Evolutionary conservation across 2,113 vertebrate genomes (phyloP), one percentile per base, ranked within the genome.

Genomic region (Tyto alba): DNA sequence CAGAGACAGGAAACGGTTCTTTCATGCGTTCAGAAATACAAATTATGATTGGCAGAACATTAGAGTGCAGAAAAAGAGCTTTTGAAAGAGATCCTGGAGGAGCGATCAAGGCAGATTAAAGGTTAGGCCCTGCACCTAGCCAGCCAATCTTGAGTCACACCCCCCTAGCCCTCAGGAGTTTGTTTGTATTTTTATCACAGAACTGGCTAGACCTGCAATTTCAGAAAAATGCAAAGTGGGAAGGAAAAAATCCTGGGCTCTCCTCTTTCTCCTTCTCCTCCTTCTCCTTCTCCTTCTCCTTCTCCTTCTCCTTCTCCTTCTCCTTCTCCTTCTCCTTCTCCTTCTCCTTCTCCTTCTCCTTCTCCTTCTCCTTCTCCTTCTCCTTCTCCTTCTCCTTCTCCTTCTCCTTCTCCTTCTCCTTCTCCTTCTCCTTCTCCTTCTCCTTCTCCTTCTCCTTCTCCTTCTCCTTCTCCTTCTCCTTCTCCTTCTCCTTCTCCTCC

Each of bases 21-120:
- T 71, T 94, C 85, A 17, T 68, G 69, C 5, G 2, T 80, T 88
- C 76, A 90, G 74, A 93, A 96, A 89, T 75, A 81, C 72, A 87
- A 84, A 90, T 96, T 96, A 74, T 95, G 88, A 95, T 56, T 94
- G 94, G 83, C 88, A 95, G 88, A 72, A 75, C 60, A 71, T 92
- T 84, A 88, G 75, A 40, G 79, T 15, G 30, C 71, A 81, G 45
- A 92, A 95, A 94, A 94, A 40, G 50, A 68, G 32, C 73, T 91
- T 93, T 91, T 75, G 69, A 81, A 93, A 92, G 78, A 76, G 64
- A 83, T 95, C 9, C 53, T 81, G 60, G 30, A 93, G 86, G 16
- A 90, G 40, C 0, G 1, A 93, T 30, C 68, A 25, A 89, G 80
- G 55, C 84, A 76, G 77, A 96, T 68, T 56, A 90, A 95, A 96